Evolutionary conservation across 1,140 invertebrate species (phyloP), one percentile per base, ranked within the genome.

Genomic region (Heterodera schachtii): DNA sequence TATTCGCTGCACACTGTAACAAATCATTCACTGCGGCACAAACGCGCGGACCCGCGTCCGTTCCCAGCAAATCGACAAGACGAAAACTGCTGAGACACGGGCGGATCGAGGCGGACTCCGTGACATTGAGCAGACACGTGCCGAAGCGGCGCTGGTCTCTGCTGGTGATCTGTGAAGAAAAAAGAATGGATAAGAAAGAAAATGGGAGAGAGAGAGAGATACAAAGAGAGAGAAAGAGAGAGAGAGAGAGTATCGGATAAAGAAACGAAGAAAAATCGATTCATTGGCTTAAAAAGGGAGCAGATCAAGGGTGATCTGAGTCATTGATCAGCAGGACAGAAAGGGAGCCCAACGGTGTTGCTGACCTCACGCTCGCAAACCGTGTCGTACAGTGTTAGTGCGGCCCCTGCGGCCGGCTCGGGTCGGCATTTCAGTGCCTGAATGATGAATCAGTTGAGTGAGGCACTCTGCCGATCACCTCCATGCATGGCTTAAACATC

Each of bases 391-490:
- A 89, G 69, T 7, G 60, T 82, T 41, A 86, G 49, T 46, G 84
- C 73, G 57, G 87, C 87, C 13, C 82, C 78, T 43, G 87, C 82
- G 19, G 86, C 86, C 31, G 87, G 87, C 64, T 89, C 87, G 60
- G 86, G 89, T 47, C 81, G 75, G 78, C 87, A 89, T 47, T 82
- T 80, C 44, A 89, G 74, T 41, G 64, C 64, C 19, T 78, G 44
- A 52, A 66, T n/a, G 8, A 13, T 77, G 57, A n/a, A 67, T 64
- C 66, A 16, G 43, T 13, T 41, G 21, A 64, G 7, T 77, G 43
- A 46, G n/a, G 31, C n/a, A 19, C 13, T 16, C n/a, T 75, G 16
- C 49, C 13, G 6, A 52, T 11, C 31, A 67, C 77, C 77, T 86
- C 73, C 21, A 89, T 9, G 75, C 87, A 89, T 66, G 86, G 86